Evolutionary conservation across 2,797 vertebrate species (phyloP), one percentile per base, ranked within the genome.

Genomic region (Epinephelus malabaricus): DNA sequence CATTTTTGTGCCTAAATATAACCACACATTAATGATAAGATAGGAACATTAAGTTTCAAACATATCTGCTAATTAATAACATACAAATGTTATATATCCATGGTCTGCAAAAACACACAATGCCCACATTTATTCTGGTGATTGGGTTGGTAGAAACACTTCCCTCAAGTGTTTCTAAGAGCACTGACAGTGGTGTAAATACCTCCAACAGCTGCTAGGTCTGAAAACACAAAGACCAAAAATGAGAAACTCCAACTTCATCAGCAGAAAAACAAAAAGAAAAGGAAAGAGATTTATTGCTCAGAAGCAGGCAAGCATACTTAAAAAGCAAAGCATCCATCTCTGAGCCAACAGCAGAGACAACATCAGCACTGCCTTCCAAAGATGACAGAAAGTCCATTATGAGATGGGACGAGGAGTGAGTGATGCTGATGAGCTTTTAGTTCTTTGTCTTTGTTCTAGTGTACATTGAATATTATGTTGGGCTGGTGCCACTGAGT

Each of bases 341-440:
- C 71, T 82, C n/a, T 19, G 55, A 74, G 59, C 67, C 56, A 85
- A 58, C 73, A 69, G 69, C 25, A 73, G 71, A 79, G 65, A 85
- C 69, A 86, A 78, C 75, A 87, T 77, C 75, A 69, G 79, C 70
- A 51, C 34, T 47, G 30, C 21, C 55, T 75, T 64, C 46, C 60
- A 79, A 71, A 86, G 53, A 83, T 81, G 81, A 85, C 81, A 83
- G 65, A 78, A 79, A 83, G 73, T 78, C 78, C 75, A 84, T 85
- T 78, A 87, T 73, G 75, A 83, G 62, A 72, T 60, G 73, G 56
- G 34, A 70, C 4, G 19, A 77, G 59, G 72, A 73, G 51, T 74
- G 79, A 84, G 67, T 76, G 72, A 90, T 85, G 76, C 80, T 89
- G 84, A 89, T 89, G 80, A 87, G 86, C 72, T 77, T 81, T 86